A percentile compares a stretch with the other conserved stretches of the same genome.
These are phyloP conservation scores for Lepisosteus osseus DNA, from an alignment of 2,113 vertebrate species.

Conservation along the genomic window DNA sequence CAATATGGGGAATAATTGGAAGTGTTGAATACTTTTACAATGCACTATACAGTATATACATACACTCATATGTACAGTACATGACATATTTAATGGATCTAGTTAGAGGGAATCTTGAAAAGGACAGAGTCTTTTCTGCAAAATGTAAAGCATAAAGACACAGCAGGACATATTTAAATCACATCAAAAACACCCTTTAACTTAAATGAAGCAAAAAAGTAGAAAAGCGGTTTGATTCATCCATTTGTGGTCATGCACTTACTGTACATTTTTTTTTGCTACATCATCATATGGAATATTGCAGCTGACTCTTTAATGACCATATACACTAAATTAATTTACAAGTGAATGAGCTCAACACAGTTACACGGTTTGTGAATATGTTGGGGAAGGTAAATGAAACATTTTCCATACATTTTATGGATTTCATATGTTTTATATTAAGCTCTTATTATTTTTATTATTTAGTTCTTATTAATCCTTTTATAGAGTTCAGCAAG, in stretches of 20 bases:
- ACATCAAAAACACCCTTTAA: conserved; percentile 9
- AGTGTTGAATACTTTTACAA: too few species aligned
- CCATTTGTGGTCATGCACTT: conserved; percentile 18
- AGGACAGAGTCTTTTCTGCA: background rate
- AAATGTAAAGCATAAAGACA: background rate
- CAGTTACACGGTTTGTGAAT: background rate
- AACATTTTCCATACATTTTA: background rate
- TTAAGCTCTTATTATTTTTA: background rate
- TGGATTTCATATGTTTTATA: background rate
- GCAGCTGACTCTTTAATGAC: conserved; percentile 1
- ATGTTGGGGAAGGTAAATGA: background rate
- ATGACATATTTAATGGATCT: too few species aligned
- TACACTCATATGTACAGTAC: too few species aligned
- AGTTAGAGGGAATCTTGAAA: too few species aligned
- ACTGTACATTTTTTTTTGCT: conserved; percentile 8
- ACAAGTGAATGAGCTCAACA: background rate
- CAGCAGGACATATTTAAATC: background rate
- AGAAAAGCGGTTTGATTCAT: background rate
- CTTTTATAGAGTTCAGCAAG: background rate
- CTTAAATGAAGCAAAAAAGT: conserved; percentile 7
- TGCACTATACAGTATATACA: too few species aligned
- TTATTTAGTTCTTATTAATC: background rate
- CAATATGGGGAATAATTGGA: too few species aligned
- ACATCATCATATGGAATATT: conserved; percentile 1
- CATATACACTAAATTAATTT: too few species aligned